Conservation (phyloP, 1,140 invertebrate species). For the Papilio polyxenes region DNA sequence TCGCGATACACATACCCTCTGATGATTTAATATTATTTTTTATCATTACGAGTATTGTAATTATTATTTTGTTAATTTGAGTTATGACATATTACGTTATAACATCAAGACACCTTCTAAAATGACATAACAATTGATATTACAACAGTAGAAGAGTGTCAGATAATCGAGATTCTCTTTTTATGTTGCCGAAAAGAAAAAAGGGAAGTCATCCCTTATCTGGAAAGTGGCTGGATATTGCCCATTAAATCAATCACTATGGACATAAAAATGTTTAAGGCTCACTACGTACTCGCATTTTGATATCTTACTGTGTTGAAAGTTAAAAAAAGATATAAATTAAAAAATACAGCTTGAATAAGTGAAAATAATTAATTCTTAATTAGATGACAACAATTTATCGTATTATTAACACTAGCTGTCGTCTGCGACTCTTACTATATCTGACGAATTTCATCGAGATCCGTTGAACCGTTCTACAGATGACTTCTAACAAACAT, state of each 20-base stretch:
- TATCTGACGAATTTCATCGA: too few species aligned
- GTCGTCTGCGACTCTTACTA: too few species aligned
- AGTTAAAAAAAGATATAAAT: not conserved
- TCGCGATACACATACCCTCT: too few species aligned
- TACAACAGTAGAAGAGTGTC: not conserved
- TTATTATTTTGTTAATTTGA: not conserved
- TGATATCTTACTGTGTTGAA: not conserved
- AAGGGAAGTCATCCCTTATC: slow-evolving; percentile 28
- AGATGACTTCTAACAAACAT: too few species aligned
- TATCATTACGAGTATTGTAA: too few species aligned
- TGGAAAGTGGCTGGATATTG: not conserved
- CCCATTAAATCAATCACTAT: slow-evolving; percentile 32
- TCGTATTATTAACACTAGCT: too few species aligned
- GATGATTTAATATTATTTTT: too few species aligned
- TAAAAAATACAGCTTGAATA: not conserved
- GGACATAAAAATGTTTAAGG: slow-evolving; percentile 14
- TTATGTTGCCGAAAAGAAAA: slow-evolving; percentile 10
- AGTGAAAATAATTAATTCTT: not conserved
- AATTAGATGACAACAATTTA: too few species aligned
- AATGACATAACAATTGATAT: not conserved
- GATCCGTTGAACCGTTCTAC: too few species aligned
- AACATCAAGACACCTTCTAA: not conserved
- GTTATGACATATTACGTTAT: not conserved
- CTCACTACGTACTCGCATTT: not conserved
- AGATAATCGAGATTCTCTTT: slow-evolving; percentile 11